These are phyloP conservation scores for Drosophila longiperda DNA, from an alignment of 2,888 invertebrate species.

Conservation along the genomic window DNA sequence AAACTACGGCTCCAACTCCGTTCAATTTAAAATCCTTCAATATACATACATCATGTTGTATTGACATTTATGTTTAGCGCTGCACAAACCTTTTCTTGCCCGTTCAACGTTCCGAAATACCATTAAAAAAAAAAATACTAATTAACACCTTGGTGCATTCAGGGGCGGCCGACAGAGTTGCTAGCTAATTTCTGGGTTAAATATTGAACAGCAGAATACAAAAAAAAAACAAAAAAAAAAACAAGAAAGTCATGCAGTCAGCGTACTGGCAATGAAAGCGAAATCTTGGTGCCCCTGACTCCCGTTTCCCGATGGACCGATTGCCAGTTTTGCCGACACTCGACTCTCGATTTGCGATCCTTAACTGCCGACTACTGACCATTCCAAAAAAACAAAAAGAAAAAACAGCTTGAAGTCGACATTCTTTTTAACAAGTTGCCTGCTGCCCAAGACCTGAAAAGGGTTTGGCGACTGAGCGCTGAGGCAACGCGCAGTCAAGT, in stretches of 20 bases:
- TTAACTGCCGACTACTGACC: constrained; percentile 50
- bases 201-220: constrained; percentile 54
- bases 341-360: constrained; percentile 44
- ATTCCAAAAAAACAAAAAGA: constrained; percentile 16
- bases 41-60: constrained; percentile 58
- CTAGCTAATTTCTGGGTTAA: constrained; percentile 78
- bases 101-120: constrained; percentile 13
- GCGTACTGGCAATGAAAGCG: constrained; percentile 72
- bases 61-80: constrained; percentile 73
- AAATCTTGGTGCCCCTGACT: constrained; percentile 59
- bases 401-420: constrained; percentile 67
- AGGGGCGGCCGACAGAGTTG: constrained; percentile 39
- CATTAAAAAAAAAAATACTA: constrained; percentile 54
- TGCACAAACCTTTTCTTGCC: constrained; percentile 6
- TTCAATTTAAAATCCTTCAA: constrained; percentile 33
- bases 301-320: constrained; percentile 30
- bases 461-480: constrained; percentile 45
- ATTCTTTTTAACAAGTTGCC: constrained; percentile 78
- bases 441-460: constrained; percentile 64
- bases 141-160: constrained; percentile 74
- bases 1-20: constrained; percentile 36
- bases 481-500: constrained; percentile 60
- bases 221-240: constrained; percentile 37
- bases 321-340: constrained; percentile 32
- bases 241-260: constrained; percentile 60